Conservation (phyloP, 2,113 vertebrate genomes). For the Coregonus clupeaformis region DNA sequence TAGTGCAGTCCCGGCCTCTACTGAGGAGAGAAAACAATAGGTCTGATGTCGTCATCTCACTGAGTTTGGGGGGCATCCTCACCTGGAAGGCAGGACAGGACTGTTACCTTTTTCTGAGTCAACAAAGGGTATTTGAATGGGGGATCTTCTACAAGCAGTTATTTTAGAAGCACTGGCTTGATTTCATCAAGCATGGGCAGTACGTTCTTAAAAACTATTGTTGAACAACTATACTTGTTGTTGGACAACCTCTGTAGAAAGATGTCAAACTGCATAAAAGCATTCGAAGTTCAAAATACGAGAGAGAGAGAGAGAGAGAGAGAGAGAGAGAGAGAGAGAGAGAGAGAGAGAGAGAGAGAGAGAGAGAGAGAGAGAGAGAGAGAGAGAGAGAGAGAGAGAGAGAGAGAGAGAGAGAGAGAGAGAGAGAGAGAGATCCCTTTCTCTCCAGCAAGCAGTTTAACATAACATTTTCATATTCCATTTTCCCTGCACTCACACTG, state of each 20-base stretch:
- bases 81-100: no score
- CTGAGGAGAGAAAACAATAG: background rate
- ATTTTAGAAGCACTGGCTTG: no score
- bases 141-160: no score
- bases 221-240: no score
- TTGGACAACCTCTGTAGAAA: background rate
- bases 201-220: no score
- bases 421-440: conserved; percentile 12
- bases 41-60: background rate
- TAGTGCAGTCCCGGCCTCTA: no score
- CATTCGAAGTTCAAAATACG: background rate
- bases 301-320: conserved; percentile 17
- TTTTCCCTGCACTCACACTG: conserved; percentile 30
- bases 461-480: conserved; percentile 16
- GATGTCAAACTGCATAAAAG: background rate
- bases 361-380: conserved; percentile 1
- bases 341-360: background rate
- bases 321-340: background rate
- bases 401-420: conserved; percentile 16
- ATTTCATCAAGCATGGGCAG: no score
- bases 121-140: no score
- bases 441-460: background rate
- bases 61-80: no score
- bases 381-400: background rate
- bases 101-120: no score